Conservation (phyloP, 2,888 invertebrate genomes). For the Philhelius pedissequus region DNA sequence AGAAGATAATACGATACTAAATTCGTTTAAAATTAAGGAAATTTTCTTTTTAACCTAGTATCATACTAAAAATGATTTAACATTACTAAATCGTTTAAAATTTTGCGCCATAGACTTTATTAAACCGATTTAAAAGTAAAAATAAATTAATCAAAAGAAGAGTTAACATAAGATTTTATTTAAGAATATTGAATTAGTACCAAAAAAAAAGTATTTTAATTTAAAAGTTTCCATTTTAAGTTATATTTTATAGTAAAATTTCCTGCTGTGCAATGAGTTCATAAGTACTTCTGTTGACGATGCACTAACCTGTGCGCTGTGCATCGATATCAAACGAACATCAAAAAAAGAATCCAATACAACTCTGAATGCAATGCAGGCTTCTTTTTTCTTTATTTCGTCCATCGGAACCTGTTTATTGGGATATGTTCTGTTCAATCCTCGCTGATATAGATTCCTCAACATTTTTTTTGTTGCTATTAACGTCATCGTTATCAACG, state of each 20-base stretch:
- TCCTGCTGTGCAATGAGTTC: not conserved
- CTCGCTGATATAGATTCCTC: conserved; percentile 21
- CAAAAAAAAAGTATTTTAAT: too few species aligned
- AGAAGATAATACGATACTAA: too few species aligned
- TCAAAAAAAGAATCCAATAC: conserved; percentile 52
- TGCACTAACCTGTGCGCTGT: not conserved
- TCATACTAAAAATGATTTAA: too few species aligned
- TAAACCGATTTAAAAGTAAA: too few species aligned
- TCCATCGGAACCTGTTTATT: conserved; percentile 53
- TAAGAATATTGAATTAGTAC: too few species aligned
- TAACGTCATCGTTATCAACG: not conserved
- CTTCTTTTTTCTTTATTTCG: not conserved
- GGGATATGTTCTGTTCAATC: conserved; percentile 32
- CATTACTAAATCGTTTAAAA: too few species aligned
- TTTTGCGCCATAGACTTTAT: too few species aligned
- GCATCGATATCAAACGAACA: conserved; percentile 54
- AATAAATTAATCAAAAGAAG: too few species aligned
- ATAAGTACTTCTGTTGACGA: not conserved
- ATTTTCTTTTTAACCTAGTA: too few species aligned
- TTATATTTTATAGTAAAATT: not conserved
- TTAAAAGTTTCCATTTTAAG: too few species aligned
- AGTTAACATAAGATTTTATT: too few species aligned
- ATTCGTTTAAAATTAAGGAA: too few species aligned
- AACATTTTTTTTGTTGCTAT: conserved; percentile 1
- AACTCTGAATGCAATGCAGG: not conserved